Evolutionary conservation across 2,888 invertebrate species (phyloP).

Genomic region (Nephrocerus scutellatus): DNA sequence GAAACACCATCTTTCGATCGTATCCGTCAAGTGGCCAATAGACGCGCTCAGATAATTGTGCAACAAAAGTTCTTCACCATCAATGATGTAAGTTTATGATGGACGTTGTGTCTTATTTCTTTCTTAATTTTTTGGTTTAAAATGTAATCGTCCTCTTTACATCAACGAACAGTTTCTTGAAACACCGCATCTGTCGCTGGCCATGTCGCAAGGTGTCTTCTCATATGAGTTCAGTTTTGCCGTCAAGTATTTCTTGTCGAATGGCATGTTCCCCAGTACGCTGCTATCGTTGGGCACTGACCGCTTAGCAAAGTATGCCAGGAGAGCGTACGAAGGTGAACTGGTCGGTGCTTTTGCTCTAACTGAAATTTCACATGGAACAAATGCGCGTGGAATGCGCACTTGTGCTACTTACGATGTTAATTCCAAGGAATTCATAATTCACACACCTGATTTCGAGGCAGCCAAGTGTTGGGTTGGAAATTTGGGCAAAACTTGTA

Average conservation of each 20-base stretch:
- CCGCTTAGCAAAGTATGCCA: constrained; percentile 55
- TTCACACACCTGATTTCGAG: constrained; percentile 70
- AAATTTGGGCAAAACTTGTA: constrained; percentile 65
- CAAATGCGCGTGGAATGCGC: constrained; percentile 80
- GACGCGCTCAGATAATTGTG: constrained; percentile 58
- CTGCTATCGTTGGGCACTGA: constrained; percentile 59
- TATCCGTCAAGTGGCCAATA: constrained; percentile 52
- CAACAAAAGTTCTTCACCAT: constrained; percentile 54
- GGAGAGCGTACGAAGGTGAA: constrained; percentile 41
- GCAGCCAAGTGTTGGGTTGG: constrained; percentile 74
- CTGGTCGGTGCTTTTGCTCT: constrained; percentile 71
- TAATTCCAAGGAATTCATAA: constrained; percentile 62
- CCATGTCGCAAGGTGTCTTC: constrained; percentile 52
- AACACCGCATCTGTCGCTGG: constrained; percentile 50
- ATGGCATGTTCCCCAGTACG: constrained; percentile 60
- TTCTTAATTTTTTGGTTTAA: neutral
- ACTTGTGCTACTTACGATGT: constrained; percentile 78
- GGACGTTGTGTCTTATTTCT: neutral
- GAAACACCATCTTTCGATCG: constrained; percentile 53
- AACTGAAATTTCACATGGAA: constrained; percentile 87
- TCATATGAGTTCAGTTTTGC: constrained; percentile 55
- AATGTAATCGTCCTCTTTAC: neutral
- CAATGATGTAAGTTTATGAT: constrained; percentile 28
- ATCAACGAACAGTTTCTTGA: neutral
- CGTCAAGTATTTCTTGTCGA: constrained; percentile 60